Evolutionary conservation across 1,140 invertebrate genomes (phyloP), one percentile per base, ranked within the genome.

Genomic region (Orchesella cincta): DNA sequence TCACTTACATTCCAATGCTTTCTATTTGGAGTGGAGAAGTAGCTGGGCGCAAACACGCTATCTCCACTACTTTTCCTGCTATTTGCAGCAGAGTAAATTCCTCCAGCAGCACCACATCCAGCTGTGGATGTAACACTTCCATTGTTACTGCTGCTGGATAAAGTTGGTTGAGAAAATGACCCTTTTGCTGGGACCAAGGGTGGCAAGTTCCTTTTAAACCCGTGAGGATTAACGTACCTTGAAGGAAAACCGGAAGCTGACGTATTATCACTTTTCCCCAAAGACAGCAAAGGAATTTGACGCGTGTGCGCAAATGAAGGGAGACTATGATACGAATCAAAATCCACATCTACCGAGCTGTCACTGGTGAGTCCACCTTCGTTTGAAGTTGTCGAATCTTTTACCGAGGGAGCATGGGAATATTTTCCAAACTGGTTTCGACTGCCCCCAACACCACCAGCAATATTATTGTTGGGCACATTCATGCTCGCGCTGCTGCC

Each of bases 141-240:
- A 33, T 33, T 67, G n/a, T 33, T 67, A 14, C 62, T 67, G 62
- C 62, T 67, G n/a, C 62, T 67, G 23, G 31, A 67, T 14, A 67
- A 5, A 33, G 3, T 18, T 1, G 62, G 62, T n/a, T 67, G 62
- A 12, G 62, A 67, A 8, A 67, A 26, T 3, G 52, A 57, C 23
- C 8, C 23, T 12, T 33, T 29, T n/a, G 31, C 62, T 18, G 62
- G 54, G 23, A 57, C 26, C n/a, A 23, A 23, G 8, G 26, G 54
- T 57, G 54, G 54, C n/a, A n/a, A n/a, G n/a, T n/a, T n/a, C n/a
- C n/a, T n/a, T n/a, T n/a, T n/a, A n/a, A n/a, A n/a, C n/a, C n/a
- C n/a, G n/a, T n/a, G n/a, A n/a, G n/a, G n/a, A n/a, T n/a, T n/a
- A n/a, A n/a, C n/a, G n/a, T n/a, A n/a, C n/a, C n/a, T n/a, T n/a